Percentiles rank a stretch among this genome's conserved stretches.
These are phyloP conservation scores for Pteropus rufus DNA, from an alignment of 2,797 vertebrate genomes.

Conservation along the genomic window DNA sequence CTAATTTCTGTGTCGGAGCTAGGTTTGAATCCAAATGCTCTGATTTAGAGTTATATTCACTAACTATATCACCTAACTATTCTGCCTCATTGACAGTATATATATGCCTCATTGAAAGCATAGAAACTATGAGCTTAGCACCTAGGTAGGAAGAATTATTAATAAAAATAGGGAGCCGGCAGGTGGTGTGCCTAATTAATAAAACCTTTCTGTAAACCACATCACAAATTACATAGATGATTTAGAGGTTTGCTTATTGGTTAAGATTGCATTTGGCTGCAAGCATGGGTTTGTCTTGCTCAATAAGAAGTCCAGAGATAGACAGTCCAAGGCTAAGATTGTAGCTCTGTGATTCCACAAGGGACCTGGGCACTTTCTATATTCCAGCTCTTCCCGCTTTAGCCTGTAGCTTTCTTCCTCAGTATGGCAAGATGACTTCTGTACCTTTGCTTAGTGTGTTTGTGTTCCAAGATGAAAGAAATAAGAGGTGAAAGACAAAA, in stretches of 20 bases:
- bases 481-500: not conserved
- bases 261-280: not conserved
- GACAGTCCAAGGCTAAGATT: not conserved
- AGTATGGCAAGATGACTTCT: not conserved
- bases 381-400: not conserved
- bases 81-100: not conserved
- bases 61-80: not conserved
- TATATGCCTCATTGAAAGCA: not conserved
- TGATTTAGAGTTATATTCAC: not conserved
- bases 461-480: not conserved
- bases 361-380: not conserved
- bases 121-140: not conserved
- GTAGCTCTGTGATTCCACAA: not conserved
- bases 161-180: not conserved
- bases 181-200: not conserved
- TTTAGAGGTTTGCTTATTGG: not conserved
- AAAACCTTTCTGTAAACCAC: not conserved
- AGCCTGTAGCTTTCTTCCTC: not conserved
- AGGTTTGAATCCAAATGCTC: not conserved
- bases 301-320: not conserved
- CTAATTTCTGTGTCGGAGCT: not conserved
- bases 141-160: not conserved
- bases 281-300: not conserved
- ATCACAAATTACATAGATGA: not conserved
- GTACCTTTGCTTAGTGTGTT: not conserved